These are phyloP conservation scores for Tapirus terrestris DNA, from an alignment of 2,113 vertebrate genomes.

Conservation along the genomic window DNA sequence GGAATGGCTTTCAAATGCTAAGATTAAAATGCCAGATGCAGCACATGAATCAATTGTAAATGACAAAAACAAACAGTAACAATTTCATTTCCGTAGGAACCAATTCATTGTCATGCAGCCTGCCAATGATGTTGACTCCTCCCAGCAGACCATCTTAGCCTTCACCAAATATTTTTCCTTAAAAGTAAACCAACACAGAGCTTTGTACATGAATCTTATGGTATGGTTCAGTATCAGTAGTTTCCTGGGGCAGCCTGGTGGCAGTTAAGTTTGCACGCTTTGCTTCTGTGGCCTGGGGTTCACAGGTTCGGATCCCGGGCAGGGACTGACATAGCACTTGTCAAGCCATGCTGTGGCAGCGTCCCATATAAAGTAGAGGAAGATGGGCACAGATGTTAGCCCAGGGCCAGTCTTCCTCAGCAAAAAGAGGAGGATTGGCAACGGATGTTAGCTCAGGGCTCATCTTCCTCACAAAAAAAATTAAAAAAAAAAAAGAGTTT, in stretches of 20 bases:
- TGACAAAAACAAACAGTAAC: slow-evolving; percentile 70
- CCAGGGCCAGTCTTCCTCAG: no score
- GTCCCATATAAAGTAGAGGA: no score
- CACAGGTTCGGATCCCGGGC: no score
- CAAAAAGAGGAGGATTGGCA: no score
- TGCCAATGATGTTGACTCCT: neutral
- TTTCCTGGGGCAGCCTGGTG: neutral
- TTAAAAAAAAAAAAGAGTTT: neutral
- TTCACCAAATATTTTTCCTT: slow-evolving; percentile 67
- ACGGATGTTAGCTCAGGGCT: no score
- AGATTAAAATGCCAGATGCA: slow-evolving; percentile 80
- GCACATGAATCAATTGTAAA: slow-evolving; percentile 72
- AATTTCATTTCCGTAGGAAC: slow-evolving; percentile 69
- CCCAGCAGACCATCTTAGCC: neutral
- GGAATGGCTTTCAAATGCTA: slow-evolving; percentile 64
- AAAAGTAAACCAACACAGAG: slow-evolving; percentile 30
- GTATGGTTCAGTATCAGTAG: neutral
- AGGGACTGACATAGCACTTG: no score
- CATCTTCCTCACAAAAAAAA: no score
- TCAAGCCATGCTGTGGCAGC: no score
- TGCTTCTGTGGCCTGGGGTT: no score
- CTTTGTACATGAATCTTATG: neutral
- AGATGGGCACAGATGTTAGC: no score
- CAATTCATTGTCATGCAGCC: slow-evolving; percentile 62
- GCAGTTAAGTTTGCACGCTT: no score